Base-by-base conservation (phyloP, 1,140 invertebrate species). In the Teleogryllus occipitalis region DNA sequence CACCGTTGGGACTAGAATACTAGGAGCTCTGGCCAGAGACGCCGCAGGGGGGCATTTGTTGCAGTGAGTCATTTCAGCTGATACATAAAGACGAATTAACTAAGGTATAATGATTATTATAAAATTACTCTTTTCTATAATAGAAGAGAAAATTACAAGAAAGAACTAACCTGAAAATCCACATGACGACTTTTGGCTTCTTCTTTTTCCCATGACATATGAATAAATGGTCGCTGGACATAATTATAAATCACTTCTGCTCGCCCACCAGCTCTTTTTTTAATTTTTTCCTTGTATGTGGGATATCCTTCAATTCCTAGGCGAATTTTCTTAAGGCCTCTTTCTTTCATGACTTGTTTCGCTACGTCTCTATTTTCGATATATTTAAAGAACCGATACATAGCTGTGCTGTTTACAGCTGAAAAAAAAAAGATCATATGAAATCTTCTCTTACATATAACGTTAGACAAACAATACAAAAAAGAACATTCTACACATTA, bases 151-250 rank as follows among this genome's bases (percentile, higher is more conserved):
- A 39, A 39, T 39, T 1, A 39, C 27, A 39, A 39, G 27, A 39
- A 39, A 5, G 65, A 10, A 81, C 80, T 82, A 82, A 88, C 88
- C 86, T 92, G 91, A 86, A 99, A 99, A 86, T 99, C 98, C 0
- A 99, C 98, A 86, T 99, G 98, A 8, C 98, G 91, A 85, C 96
- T 98, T 84, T 98, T 99, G 0, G 97, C 97, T 85, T 99, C 98
- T 84, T 99, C 98, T 83, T 99, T 99, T 85, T 99, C 98, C 98
- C 98, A 99, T 0, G 97, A 99, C 96, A 99, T 98, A 83, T 98
- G 96, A 75, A 99, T 96, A 85, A 99, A 99, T 0, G 98, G 98
- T n/a, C 98, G 89, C 85, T 99, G 98, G 0, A 99, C 98, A 86
- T 99, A 99, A 87, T 99, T 99, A 87, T 99, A 99, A 81, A 99